These are phyloP conservation scores for Chymomyza caudatula DNA, from an alignment of 2,888 invertebrate genomes.

Conservation along the genomic window DNA sequence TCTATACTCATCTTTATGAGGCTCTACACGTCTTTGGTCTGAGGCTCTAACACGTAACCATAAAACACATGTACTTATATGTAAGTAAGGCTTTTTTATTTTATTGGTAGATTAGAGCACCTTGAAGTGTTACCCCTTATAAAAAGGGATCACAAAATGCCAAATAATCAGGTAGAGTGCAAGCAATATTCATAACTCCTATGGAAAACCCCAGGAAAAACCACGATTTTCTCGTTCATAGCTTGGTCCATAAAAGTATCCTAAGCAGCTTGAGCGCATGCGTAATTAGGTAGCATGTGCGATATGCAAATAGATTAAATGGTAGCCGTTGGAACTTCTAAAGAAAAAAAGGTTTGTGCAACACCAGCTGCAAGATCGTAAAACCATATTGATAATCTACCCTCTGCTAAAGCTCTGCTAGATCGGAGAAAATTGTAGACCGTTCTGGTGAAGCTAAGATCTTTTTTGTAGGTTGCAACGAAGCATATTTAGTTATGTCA, in stretches of 20 bases:
- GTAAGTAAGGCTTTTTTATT: background rate
- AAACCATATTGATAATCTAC: background rate
- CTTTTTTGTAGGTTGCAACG: background rate
- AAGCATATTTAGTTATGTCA: no score
- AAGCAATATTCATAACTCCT: constrained; percentile 31
- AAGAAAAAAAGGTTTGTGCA: background rate
- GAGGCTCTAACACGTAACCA: background rate
- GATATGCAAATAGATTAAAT: background rate
- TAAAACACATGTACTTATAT: background rate
- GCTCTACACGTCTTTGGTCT: background rate
- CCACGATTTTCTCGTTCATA: constrained; percentile 40
- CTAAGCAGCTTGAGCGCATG: background rate
- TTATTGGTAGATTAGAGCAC: background rate
- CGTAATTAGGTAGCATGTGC: background rate
- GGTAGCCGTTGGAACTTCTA: background rate
- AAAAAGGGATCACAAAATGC: background rate
- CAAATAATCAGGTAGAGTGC: constrained; percentile 29
- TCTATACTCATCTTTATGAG: background rate
- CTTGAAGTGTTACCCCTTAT: constrained; percentile 19
- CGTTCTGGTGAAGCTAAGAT: background rate
- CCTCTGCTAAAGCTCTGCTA: background rate
- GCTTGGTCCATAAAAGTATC: background rate
- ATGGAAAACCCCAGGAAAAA: constrained; percentile 50
- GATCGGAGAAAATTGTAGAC: background rate
- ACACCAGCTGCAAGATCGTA: background rate